phyloP scores from a whole-genome alignment of 2,113 vertebrate species.

The Blennius ocellaris region DNA sequence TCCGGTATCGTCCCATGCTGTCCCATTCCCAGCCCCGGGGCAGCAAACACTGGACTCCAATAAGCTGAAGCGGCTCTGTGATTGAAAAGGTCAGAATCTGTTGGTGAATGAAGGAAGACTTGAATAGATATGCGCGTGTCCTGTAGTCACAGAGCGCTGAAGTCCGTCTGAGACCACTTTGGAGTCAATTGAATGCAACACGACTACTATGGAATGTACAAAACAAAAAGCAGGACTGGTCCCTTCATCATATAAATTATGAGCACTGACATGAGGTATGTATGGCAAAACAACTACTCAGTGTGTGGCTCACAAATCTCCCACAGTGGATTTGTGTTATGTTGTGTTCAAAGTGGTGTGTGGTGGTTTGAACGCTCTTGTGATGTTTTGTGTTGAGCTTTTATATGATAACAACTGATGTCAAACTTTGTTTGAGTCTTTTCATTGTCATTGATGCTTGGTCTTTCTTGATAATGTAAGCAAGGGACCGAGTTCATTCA shows the following conservation, averaged over 20 bases:
- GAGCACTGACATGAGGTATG: conserved; percentile 64
- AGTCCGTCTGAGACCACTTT: conserved; percentile 1
- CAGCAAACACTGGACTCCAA: conserved; percentile 44
- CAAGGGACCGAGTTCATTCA: background rate
- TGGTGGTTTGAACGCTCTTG: background rate
- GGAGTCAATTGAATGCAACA: conserved; percentile 16
- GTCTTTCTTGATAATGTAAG: background rate
- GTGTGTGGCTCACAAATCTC: background rate
- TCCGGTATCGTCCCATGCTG: conserved; percentile 71
- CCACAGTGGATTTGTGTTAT: conserved; percentile 5
- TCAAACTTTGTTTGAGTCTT: background rate
- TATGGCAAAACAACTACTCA: conserved; percentile 12
- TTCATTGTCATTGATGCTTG: background rate
- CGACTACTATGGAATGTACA: conserved; percentile 43
- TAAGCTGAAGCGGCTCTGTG: conserved; percentile 48
- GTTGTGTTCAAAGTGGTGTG: background rate
- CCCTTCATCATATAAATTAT: conserved; percentile 23
- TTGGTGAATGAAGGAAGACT: conserved; percentile 12
- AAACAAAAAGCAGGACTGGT: conserved; percentile 46
- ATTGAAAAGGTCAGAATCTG: conserved; percentile 18
- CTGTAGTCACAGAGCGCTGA: conserved; percentile 6
- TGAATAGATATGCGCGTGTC: conserved; percentile 16
- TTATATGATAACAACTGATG: background rate
- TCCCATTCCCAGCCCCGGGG: conserved; percentile 70
- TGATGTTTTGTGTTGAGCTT: background rate